Percentiles rank a stretch among this genome's conserved stretches.
These are phyloP conservation scores for Vulpes vulpes DNA, from an alignment of 2,113 vertebrate genomes.

Conservation along the genomic window DNA sequence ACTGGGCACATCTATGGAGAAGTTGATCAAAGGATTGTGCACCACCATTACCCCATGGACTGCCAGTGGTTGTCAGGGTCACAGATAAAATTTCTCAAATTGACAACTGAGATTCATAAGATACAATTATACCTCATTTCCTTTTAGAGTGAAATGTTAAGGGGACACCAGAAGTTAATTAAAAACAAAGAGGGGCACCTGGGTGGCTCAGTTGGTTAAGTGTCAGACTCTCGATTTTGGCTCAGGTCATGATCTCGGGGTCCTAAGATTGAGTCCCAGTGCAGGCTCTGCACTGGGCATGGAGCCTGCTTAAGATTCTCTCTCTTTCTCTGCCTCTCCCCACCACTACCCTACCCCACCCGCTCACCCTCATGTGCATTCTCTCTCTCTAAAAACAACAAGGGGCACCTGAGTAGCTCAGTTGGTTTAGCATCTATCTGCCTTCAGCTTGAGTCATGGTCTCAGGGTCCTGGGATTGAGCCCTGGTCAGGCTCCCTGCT, in stretches of 20 bases:
- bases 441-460: no score
- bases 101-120: conserved; percentile 24
- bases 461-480: no score
- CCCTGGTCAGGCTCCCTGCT: no score
- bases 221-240: not conserved
- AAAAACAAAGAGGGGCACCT: not conserved
- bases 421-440: no score
- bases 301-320: not conserved
- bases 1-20: not conserved
- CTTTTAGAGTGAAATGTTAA: not conserved
- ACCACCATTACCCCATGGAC: not conserved
- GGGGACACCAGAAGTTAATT: not conserved
- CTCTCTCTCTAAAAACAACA: not conserved
- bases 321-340: not conserved
- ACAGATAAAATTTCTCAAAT: conserved; percentile 25
- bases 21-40: not conserved
- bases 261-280: not conserved
- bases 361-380: not conserved
- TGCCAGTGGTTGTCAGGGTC: not conserved
- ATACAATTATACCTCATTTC: not conserved
- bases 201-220: not conserved
- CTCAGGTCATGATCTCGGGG: not conserved
- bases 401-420: not conserved
- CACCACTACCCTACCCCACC: no score
- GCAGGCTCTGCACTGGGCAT: not conserved